Evolutionary conservation across 1,140 invertebrate genomes (phyloP).

Genomic region (Hycleus cichorii): DNA sequence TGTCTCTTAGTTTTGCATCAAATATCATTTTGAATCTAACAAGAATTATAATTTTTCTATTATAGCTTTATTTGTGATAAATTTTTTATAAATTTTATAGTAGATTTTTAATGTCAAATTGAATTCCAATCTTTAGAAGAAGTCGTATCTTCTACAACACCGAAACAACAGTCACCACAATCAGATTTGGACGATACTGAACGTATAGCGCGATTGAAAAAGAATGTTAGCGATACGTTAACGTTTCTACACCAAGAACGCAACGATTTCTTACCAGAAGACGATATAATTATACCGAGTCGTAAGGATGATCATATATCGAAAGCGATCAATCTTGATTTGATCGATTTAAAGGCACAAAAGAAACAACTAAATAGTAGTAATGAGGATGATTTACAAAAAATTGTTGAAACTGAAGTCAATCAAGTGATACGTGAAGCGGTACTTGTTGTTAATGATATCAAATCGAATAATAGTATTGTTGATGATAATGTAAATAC

Average conservation of each 20-base stretch:
- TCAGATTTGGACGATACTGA: slow-evolving; percentile 12
- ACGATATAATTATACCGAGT: slow-evolving; percentile 38
- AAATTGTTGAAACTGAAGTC: slow-evolving; percentile 31
- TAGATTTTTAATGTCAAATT: background rate
- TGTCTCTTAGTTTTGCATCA: background rate
- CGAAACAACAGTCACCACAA: slow-evolving; percentile 4
- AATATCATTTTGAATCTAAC: background rate
- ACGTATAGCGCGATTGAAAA: slow-evolving; percentile 33
- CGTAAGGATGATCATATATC: slow-evolving; percentile 38
- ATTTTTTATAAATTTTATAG: background rate
- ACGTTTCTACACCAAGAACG: slow-evolving; percentile 40
- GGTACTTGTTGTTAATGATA: slow-evolving; percentile 29
- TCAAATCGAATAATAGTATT: slow-evolving; percentile 24
- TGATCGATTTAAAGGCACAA: slow-evolving; percentile 25
- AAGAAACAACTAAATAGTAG: slow-evolving; percentile 17
- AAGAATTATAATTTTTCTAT: background rate
- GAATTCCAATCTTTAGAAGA: slow-evolving; percentile 2
- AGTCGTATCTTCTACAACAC: slow-evolving; percentile 23
- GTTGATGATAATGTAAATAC: slow-evolving; percentile 28
- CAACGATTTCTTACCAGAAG: slow-evolving; percentile 39
- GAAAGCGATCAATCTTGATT: slow-evolving; percentile 32
- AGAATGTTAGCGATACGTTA: slow-evolving; percentile 37
- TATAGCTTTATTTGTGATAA: background rate
- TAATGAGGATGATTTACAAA: slow-evolving; percentile 6
- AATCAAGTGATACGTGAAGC: slow-evolving; percentile 31